Evolutionary conservation across 2,888 invertebrate genomes (phyloP), one percentile per base, ranked within the genome.

Genomic region (Cactoblastis cactorum): DNA sequence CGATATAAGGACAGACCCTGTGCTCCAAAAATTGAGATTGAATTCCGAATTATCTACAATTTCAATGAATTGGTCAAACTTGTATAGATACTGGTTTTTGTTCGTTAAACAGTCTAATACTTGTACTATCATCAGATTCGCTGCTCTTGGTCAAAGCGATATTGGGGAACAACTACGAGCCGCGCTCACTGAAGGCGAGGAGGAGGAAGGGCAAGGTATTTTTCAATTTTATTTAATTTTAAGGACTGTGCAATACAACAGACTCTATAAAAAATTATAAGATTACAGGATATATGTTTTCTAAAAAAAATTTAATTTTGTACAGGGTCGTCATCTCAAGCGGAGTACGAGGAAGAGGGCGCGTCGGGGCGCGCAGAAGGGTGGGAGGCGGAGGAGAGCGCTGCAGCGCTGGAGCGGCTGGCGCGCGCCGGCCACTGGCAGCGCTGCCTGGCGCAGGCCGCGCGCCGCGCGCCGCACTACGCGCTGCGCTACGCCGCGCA

Each of bases 341-440:
- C 59, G 0, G 78, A 77, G 1, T 77, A 74, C 34, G 77, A 73
- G 45, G 69, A 67, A n/a, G 82, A 78, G 17, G 77, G 69, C 35
- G 48, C 58, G 39, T n/a, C 33, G 35, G 8, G 14, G 45, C 3
- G 8, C 5, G 28, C 28, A 28, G 28, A 3, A 8, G 28, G 8
- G n/a, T n/a, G 8, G 28, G 8, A 28, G 28, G 3, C 3, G 8
- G 28, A 28, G 5, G 3, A 6, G 3, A 9, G 28, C 28, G 3
- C 75, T 0, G 71, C 67, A 32, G 82, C 80, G 18, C 50, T 88
- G 54, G 89, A 90, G 68, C 74, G 81, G 0, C 59, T 89, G 35
- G 86, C 85, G 3, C 80, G 85, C 53, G 83, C 81, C 1, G 90
- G 89, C 0, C 89, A 89, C 63, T 90, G 90, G 90, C 65, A 69